phyloP scores from a whole-genome alignment of 2,888 invertebrate genomes.

The Augochlorella aurata region DNA sequence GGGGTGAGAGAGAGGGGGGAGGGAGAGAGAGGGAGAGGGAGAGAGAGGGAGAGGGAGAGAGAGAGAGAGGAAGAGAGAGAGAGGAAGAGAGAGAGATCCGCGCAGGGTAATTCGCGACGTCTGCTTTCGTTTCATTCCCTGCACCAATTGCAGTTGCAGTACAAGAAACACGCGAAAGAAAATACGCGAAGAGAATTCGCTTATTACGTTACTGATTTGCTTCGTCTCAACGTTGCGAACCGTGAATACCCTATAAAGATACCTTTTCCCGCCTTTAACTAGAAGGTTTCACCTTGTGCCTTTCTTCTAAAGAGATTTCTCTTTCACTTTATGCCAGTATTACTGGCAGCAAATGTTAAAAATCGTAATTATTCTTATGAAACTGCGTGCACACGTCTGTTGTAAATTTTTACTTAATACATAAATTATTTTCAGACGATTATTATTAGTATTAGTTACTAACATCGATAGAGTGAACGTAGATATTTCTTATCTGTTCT shows the following conservation, averaged over 20 bases:
- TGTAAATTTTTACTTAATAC: no score
- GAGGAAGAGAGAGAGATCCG: background rate
- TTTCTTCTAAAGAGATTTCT: background rate
- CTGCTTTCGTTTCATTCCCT: conserved; percentile 5
- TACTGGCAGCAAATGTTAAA: background rate
- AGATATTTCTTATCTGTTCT: no score
- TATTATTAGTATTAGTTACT: no score
- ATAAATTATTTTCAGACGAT: no score
- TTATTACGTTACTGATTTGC: background rate
- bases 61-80: no score
- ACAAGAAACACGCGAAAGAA: background rate
- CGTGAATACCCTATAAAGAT: background rate
- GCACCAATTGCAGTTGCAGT: background rate
- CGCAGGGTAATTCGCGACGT: conserved; percentile 7
- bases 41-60: no score
- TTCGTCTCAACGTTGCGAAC: background rate
- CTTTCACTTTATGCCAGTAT: background rate
- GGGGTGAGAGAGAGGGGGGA: no score
- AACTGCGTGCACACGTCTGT: no score
- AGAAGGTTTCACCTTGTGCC: background rate
- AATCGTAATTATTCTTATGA: background rate
- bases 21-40: background rate
- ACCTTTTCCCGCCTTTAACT: background rate
- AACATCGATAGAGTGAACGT: no score
- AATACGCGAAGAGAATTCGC: background rate